Evolutionary conservation across 2,113 vertebrate genomes (phyloP).

Genomic region (Eubucco bourcierii): DNA sequence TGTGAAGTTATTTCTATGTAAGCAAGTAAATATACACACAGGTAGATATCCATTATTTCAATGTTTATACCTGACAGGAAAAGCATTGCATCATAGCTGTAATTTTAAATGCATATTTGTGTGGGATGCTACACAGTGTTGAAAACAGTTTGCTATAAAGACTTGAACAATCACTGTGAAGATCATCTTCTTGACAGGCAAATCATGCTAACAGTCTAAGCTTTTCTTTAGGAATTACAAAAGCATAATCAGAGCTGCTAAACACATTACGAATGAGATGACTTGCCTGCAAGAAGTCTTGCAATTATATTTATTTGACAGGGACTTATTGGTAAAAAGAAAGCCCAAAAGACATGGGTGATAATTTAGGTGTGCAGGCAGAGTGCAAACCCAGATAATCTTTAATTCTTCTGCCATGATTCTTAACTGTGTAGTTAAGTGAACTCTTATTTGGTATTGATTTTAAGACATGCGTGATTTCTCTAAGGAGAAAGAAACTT

Average conservation of each 20-base stretch:
- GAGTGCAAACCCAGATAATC: neutral
- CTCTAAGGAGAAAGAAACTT: neutral
- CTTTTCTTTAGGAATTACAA: neutral
- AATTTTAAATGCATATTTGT: neutral
- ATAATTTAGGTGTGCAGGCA: neutral
- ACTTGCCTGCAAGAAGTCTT: neutral
- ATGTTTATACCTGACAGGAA: neutral
- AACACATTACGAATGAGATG: neutral
- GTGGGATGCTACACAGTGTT: neutral
- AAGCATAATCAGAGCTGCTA: neutral
- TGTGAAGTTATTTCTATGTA: neutral
- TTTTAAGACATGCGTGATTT: slow-evolving; percentile 3
- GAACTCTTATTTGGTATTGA: neutral
- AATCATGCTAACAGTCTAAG: neutral
- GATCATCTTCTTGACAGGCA: neutral
- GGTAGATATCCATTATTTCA: neutral
- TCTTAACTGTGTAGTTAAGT: neutral
- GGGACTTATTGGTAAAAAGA: neutral
- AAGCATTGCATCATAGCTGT: neutral
- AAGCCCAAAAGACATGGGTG: neutral
- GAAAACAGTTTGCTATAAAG: neutral
- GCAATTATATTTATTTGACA: neutral
- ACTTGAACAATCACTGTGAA: neutral
- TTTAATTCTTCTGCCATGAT: neutral
- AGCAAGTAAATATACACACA: neutral